Evolutionary conservation across 2,888 invertebrate genomes (phyloP).

Genomic region (Drosophila prolongata): DNA sequence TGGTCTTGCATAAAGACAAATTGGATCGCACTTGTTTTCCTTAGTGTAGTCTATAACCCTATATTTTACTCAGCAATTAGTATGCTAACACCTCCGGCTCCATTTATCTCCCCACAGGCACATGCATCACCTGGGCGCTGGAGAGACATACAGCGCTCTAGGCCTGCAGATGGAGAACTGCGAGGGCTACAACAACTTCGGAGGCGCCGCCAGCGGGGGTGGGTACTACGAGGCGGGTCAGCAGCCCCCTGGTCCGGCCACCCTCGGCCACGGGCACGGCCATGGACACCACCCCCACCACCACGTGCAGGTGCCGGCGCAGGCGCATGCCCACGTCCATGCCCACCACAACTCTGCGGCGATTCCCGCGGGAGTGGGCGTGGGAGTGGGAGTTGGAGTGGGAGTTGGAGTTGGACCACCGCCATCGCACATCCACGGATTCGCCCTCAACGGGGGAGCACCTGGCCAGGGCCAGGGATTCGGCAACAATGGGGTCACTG

Average conservation of each 20-base stretch:
- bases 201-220: conserved; percentile 48
- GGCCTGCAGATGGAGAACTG: conserved; percentile 82
- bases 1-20: no score
- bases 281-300: conserved; percentile 85
- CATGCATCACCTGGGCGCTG: conserved; percentile 71
- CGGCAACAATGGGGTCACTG: conserved; percentile 53
- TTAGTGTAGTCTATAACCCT: no score
- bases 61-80: no score
- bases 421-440: conserved; percentile 74
- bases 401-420: conserved; percentile 55
- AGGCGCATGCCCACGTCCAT: conserved; percentile 83
- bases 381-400: conserved; percentile 33
- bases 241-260: conserved; percentile 84
- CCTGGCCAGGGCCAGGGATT: conserved; percentile 56
- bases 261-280: conserved; percentile 86
- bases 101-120: conserved; percentile 47
- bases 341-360: conserved; percentile 60
- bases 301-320: conserved; percentile 85
- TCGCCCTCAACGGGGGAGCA: conserved; percentile 59
- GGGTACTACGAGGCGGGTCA: conserved; percentile 78
- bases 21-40: no score
- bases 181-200: conserved; percentile 78
- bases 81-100: no score
- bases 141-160: conserved; percentile 75
- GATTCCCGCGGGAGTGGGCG: conserved; percentile 45